Evolutionary conservation across 2,797 vertebrate genomes (phyloP).

Genomic region (Myotis findleyi): DNA sequence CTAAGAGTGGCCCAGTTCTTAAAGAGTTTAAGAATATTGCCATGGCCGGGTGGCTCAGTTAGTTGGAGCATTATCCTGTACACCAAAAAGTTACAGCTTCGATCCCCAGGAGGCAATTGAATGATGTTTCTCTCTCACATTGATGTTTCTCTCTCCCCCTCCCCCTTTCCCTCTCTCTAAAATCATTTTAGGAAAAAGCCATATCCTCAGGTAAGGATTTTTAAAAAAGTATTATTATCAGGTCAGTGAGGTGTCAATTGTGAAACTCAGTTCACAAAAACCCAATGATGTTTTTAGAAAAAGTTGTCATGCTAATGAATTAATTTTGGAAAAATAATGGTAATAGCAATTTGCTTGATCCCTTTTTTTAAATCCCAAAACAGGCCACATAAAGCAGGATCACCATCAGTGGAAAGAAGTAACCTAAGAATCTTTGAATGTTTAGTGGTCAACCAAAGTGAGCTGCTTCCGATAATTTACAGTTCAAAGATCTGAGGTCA

Average conservation of each 20-base stretch:
- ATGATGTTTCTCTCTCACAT: too few relatives aligned
- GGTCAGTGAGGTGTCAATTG: constrained; percentile 3
- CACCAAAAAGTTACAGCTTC: too few relatives aligned
- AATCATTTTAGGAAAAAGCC: too few relatives aligned
- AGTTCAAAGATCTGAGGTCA: not conserved
- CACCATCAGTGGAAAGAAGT: not conserved
- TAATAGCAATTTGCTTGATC: constrained; percentile 36
- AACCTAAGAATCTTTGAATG: constrained; percentile 16
- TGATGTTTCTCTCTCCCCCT: too few relatives aligned
- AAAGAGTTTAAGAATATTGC: not conserved
- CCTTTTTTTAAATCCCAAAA: not conserved
- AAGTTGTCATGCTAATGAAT: constrained; percentile 47
- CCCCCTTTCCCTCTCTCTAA: too few relatives aligned
- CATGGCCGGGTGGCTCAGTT: too few relatives aligned
- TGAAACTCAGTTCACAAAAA: constrained; percentile 40
- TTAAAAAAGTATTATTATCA: not conserved
- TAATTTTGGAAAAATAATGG: constrained; percentile 39
- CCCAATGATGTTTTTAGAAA: constrained; percentile 14
- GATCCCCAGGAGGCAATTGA: too few relatives aligned
- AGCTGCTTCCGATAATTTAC: not conserved
- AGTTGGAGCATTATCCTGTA: too few relatives aligned
- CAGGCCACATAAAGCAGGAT: not conserved
- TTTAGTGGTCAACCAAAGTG: constrained; percentile 19
- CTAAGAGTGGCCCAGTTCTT: constrained; percentile 47
- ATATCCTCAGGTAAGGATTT: not conserved